Evolutionary conservation across 2,113 vertebrate species (phyloP), one percentile per base, ranked within the genome.

Genomic region (Chroicocephalus ridibundus): DNA sequence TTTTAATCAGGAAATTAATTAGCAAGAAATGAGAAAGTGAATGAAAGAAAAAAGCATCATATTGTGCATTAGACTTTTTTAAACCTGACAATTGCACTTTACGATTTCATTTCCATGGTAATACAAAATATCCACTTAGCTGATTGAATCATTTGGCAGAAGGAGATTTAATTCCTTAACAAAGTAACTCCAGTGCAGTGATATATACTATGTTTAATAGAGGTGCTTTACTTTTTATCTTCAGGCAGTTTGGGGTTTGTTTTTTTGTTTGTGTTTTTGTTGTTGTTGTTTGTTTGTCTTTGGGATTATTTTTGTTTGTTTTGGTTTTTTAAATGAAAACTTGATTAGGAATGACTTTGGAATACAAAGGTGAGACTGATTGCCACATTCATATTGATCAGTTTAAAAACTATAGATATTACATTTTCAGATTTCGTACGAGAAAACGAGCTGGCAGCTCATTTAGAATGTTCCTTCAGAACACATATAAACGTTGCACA

Each of bases 1-100:
- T 72, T 87, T 82, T 64, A 88, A 94, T 94, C 36, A 85, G 54
- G 22, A 92, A 91, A 93, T 91, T 91, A 95, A 92, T 93, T 93
- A 81, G 49, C 21, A 94, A 82, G 74, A 82, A 94, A 87, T 42
- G 32, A 86, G 44, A 94, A 94, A 91, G 57, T 15, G 24, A 86
- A 78, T 11, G 15, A 74, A 85, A 90, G 18, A 69, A n/a, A 81
- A 80, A 72, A 26, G 2, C 18, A 69, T 25, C n/a, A 21, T 47
- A 74, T 47, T 76, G 55, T 60, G n/a, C 55, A 62, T 76, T 44
- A 86, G 60, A 66, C 55, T 65, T 93, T 93, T 79, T 91, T 68
- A 90, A 86, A 90, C 55, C 75, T 75, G 66, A 85, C 85, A 95
- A 88, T 82, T 88, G 74, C 46, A 78, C 49, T 83, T 92, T 84